Evolutionary conservation across 2,797 vertebrate species (phyloP).

Genomic region (Zenarchopterus dispar): DNA sequence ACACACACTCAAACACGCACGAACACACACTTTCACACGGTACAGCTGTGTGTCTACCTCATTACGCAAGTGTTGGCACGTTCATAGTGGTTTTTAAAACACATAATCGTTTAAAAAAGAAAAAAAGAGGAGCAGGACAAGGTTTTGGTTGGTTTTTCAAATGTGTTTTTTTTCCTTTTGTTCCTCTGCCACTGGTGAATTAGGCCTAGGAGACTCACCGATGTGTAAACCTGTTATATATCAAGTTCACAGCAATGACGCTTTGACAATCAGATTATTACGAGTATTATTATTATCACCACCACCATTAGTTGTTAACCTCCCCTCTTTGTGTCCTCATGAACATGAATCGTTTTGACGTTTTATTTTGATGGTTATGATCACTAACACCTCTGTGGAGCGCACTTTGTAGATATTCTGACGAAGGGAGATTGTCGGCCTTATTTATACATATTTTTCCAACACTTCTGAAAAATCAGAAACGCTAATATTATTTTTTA

Average conservation of each 20-base stretch:
- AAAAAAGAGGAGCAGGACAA: too few relatives aligned
- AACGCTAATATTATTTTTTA: too few relatives aligned
- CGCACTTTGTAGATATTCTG: slow-evolving; percentile 86
- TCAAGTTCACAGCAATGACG: slow-evolving; percentile 84
- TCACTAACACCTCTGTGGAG: slow-evolving; percentile 71
- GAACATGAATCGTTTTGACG: slow-evolving; percentile 26
- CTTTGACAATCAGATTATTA: slow-evolving; percentile 91
- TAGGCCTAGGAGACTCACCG: slow-evolving; percentile 69
- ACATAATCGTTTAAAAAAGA: background rate
- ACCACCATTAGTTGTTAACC: slow-evolving; percentile 47
- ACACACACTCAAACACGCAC: slow-evolving; percentile 53
- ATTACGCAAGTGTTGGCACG: slow-evolving; percentile 83
- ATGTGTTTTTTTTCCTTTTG: slow-evolving; percentile 28
- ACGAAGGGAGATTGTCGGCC: slow-evolving; percentile 66
- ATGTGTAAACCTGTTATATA: slow-evolving; percentile 69
- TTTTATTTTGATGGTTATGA: slow-evolving; percentile 47
- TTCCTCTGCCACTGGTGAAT: slow-evolving; percentile 62
- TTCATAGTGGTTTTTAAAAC: slow-evolving; percentile 66
- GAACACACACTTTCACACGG: slow-evolving; percentile 65
- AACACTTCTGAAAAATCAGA: slow-evolving; percentile 41
- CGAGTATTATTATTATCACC: slow-evolving; percentile 58
- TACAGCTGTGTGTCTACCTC: slow-evolving; percentile 89
- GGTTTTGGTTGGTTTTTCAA: slow-evolving; percentile 21
- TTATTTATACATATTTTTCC: slow-evolving; percentile 76
- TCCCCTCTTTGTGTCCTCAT: slow-evolving; percentile 57